These are phyloP conservation scores for Gastrophryne carolinensis DNA, from an alignment of 2,797 vertebrate species.

Conservation along the genomic window DNA sequence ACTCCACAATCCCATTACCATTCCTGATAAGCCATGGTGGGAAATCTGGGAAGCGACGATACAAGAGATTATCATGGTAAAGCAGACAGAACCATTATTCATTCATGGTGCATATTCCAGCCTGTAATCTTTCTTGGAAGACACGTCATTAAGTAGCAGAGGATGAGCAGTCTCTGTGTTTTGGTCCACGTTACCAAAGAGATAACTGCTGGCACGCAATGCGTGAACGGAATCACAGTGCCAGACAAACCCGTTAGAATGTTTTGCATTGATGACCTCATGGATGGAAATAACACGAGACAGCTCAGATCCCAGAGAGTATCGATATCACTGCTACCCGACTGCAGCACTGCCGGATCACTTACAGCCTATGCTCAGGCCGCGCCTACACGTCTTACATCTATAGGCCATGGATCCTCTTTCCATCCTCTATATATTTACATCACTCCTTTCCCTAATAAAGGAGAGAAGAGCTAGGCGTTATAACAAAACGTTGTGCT, in stretches of 20 bases:
- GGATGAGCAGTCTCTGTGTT: conserved; percentile 30
- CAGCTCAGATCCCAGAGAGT: neutral
- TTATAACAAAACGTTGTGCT: too few species aligned
- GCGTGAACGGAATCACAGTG: conserved; percentile 21
- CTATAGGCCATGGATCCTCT: too few species aligned
- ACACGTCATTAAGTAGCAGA: conserved; percentile 7
- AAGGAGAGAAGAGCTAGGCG: too few species aligned
- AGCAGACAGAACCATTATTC: conserved; percentile 34
- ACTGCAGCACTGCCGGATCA: neutral
- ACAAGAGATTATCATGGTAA: conserved; percentile 31
- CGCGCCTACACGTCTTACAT: too few species aligned
- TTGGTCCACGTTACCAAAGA: conserved; percentile 43
- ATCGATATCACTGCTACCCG: neutral
- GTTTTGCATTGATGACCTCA: conserved; percentile 40
- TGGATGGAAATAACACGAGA: neutral
- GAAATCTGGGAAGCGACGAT: conserved; percentile 22
- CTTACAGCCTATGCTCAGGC: too few species aligned
- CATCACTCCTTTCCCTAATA: too few species aligned
- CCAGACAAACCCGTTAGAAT: conserved; percentile 10
- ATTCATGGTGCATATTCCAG: conserved; percentile 25
- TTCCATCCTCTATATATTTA: too few species aligned
- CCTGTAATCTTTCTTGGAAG: conserved; percentile 33
- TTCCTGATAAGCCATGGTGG: conserved; percentile 14
- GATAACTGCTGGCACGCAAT: conserved; percentile 31
- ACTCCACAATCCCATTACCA: conserved; percentile 12